Conservation (phyloP, 2,113 vertebrate species). For the Penelope pileata region DNA sequence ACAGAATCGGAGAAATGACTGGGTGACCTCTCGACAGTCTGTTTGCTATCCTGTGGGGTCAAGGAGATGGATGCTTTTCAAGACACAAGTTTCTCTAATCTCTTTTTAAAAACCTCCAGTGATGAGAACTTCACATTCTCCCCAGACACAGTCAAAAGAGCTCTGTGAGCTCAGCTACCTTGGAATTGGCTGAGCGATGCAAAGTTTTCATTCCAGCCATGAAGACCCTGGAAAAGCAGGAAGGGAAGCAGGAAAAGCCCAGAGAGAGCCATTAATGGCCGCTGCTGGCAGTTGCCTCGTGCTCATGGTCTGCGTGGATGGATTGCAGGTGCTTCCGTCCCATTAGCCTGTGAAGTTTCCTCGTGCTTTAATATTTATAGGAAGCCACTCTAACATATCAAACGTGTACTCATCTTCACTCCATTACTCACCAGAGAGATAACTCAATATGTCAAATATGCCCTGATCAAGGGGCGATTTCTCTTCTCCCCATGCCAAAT, state of each 20-base stretch:
- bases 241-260: background rate
- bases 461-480: conserved; percentile 57
- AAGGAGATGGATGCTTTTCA: background rate
- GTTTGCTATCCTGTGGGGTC: background rate
- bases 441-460: conserved; percentile 49
- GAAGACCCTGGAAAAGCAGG: background rate
- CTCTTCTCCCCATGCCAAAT: conserved; percentile 52
- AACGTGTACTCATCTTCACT: conserved; percentile 50
- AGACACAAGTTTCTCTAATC: background rate
- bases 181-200: background rate
- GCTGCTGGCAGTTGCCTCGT: conserved; percentile 13
- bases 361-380: conserved; percentile 63
- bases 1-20: background rate
- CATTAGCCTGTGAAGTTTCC: conserved; percentile 41
- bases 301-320: background rate
- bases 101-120: background rate
- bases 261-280: background rate
- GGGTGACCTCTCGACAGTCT: background rate
- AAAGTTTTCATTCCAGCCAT: background rate
- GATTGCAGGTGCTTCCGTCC: conserved; percentile 40
- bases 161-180: background rate
- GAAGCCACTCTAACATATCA: conserved; percentile 58
- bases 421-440: conserved; percentile 48
- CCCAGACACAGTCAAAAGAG: background rate
- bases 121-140: background rate